Evolutionary conservation across 2,797 vertebrate species (phyloP).

Genomic region (Loris lydekkerianus): DNA sequence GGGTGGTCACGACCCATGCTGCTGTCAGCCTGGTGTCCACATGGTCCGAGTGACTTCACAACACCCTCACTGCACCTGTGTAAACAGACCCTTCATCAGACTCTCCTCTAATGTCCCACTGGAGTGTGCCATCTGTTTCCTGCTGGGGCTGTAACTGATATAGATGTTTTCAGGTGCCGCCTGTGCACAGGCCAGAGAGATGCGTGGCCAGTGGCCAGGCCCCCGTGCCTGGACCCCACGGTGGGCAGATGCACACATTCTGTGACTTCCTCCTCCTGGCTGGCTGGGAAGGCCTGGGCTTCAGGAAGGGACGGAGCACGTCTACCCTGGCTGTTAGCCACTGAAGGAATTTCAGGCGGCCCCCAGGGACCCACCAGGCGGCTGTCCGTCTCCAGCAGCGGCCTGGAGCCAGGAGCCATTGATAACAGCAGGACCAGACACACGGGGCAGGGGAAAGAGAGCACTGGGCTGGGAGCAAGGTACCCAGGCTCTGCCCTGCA

Average conservation of each 20-base stretch:
- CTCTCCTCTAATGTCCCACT: not conserved
- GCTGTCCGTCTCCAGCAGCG: slow-evolving; percentile 67
- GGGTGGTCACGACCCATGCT: fast-evolving
- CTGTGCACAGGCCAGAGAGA: slow-evolving; percentile 43
- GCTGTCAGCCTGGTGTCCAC: not conserved
- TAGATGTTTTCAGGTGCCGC: slow-evolving; percentile 36
- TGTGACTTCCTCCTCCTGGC: slow-evolving; percentile 25
- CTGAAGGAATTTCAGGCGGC: slow-evolving; percentile 69
- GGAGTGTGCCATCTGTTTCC: slow-evolving; percentile 76
- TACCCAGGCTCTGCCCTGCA: not conserved
- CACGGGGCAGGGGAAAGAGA: not conserved
- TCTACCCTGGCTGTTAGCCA: slow-evolving; percentile 79
- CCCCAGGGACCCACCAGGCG: slow-evolving; percentile 74
- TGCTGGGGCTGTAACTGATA: not conserved
- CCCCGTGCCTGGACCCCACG: not conserved
- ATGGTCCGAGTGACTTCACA: not conserved
- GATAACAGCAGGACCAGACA: not conserved
- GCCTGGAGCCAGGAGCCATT: slow-evolving; percentile 63
- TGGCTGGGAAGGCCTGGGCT: not conserved
- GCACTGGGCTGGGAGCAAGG: not conserved
- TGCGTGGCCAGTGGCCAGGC: slow-evolving; percentile 36
- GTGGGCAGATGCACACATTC: not conserved
- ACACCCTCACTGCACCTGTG: slow-evolving; percentile 15
- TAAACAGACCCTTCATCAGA: not conserved
- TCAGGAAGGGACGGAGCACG: slow-evolving; percentile 76